Base-by-base conservation (phyloP, 1,140 invertebrate genomes). In the Leptonema lineaticorne region DNA sequence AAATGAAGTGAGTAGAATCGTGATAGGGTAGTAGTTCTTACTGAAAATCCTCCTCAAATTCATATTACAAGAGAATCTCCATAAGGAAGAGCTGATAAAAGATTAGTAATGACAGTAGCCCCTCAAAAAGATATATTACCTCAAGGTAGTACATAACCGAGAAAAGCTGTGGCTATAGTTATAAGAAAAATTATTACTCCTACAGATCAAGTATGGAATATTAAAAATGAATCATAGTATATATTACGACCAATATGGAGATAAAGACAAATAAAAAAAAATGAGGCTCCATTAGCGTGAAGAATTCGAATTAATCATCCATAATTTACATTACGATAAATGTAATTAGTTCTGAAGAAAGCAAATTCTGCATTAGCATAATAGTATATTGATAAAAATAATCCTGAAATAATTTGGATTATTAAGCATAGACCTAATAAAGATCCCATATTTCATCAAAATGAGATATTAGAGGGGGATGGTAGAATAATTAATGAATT, bases 41-140 rank as follows among this genome's bases (percentile, higher is more conserved):
- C 83, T n/a, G 86, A 82, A 81, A 88, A 90, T 74, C 87, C 87
- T 37, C 87, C 88, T 82, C 88, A 90, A 69, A 89, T 74, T 85
- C 86, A 90, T 81, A 84, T 76, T 22, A 88, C 85, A 75, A 89
- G 74, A 68, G 72, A 75, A 59, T 75, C 75, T 53, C 87, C 87
- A 75, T 85, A 88, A 1, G 87, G 87, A 48, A 90, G 85, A 7
- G 87, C 86, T 14, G 88, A 88, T 67, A 90, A 67, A 74, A 90
- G 72, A 77, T 88, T 89, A 63, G 87, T 90, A 86, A 90, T 90
- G 16, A 90, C 88, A 58, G 87, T 89, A 7, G 87, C 87, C 45
- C 85, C 87, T 84, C 87, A 90, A 78, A 87, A 89, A 18, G 85
- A 88, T 84, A 90, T 90, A 85, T 90, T 87, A 20, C 86, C 87